These are phyloP conservation scores for Acropora yongei DNA, from an alignment of 64 coral and sea anemone species.

Conservation along the genomic window DNA sequence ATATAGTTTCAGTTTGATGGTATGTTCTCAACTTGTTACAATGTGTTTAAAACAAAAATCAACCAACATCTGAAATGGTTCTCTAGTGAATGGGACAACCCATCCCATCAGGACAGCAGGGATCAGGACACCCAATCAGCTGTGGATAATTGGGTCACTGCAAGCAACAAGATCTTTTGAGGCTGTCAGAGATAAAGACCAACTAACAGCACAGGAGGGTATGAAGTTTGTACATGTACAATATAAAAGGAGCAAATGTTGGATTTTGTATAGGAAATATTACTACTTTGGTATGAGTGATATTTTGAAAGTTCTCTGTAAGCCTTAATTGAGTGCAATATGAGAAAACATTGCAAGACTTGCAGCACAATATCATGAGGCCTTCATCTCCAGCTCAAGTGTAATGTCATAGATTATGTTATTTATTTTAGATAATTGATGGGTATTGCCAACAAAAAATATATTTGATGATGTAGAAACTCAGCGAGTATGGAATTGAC, in stretches of 20 bases:
- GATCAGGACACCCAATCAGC: constrained; percentile 70
- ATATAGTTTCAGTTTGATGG: no score
- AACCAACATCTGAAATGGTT: constrained; percentile 49
- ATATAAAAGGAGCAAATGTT: not conserved
- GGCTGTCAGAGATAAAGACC: not conserved
- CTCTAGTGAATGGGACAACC: constrained; percentile 37
- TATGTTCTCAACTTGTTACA: no score
- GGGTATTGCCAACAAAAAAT: not conserved
- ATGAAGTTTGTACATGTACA: not conserved
- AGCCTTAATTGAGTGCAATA: not conserved
- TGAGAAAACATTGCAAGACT: not conserved
- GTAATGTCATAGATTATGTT: not conserved
- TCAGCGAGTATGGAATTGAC: constrained; percentile 27
- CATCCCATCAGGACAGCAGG: constrained; percentile 63
- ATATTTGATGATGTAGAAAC: constrained; percentile 9
- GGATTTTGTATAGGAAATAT: constrained; percentile 1
- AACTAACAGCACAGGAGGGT: not conserved
- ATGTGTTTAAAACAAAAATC: constrained; percentile 48
- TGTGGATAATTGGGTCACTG: constrained; percentile 46
- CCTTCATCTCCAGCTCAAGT: constrained; percentile 8
- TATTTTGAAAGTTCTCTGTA: not conserved
- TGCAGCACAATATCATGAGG: constrained; percentile 1
- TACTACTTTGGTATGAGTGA: not conserved
- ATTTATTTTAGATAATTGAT: not conserved
- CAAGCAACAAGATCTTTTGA: not conserved